Evolutionary conservation across 1,140 invertebrate species (phyloP).

Genomic region (Lamellibrachia luymesi): DNA sequence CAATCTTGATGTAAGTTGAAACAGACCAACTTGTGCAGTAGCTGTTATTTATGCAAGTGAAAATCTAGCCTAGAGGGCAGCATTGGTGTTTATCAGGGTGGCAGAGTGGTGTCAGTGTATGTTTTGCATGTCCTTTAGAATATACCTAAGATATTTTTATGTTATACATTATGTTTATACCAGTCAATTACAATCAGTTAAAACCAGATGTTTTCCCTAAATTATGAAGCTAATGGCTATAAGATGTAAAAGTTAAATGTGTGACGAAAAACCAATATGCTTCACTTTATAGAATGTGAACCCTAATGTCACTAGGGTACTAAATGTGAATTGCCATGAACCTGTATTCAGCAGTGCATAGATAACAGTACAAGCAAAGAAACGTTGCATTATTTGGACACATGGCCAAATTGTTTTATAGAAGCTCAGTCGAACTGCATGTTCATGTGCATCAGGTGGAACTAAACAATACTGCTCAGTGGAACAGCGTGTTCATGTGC

Average conservation of each 20-base stretch:
- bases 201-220: not conserved
- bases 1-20: conserved; percentile 68
- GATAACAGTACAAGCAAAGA: too few relatives aligned
- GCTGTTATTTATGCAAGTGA: not conserved
- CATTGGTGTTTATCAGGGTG: not conserved
- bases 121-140: not conserved
- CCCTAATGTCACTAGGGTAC: not conserved
- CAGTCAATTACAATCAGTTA: not conserved
- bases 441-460: too few relatives aligned
- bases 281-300: not conserved
- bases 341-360: too few relatives aligned
- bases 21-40: not conserved
- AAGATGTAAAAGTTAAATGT: too few relatives aligned
- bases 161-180: not conserved
- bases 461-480: too few relatives aligned
- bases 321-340: too few relatives aligned
- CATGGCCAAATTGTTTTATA: not conserved
- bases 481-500: too few relatives aligned
- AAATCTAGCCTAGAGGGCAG: not conserved
- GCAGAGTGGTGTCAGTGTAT: not conserved
- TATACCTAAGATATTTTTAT: not conserved
- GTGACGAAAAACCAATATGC: not conserved
- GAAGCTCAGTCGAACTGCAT: too few relatives aligned
- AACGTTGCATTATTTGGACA: too few relatives aligned
- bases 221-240: not conserved